Conservation (phyloP, 2,888 invertebrate genomes). For the Pimpla rufipes region DNA sequence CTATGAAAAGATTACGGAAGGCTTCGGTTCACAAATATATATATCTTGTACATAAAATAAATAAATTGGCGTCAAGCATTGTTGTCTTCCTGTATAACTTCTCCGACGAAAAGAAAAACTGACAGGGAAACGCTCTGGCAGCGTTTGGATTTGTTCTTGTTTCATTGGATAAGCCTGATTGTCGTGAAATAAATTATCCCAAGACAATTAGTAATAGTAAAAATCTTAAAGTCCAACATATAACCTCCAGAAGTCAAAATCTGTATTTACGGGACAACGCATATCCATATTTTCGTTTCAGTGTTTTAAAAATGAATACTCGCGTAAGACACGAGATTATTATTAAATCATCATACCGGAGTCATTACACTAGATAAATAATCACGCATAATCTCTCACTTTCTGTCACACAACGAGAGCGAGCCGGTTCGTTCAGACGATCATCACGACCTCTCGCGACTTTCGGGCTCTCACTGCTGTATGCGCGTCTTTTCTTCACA, state of each 20-base stretch:
- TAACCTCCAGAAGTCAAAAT: background rate
- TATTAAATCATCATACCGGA: background rate
- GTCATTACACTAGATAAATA: conserved; percentile 1
- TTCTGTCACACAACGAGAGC: background rate
- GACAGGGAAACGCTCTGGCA: background rate
- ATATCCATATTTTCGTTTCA: background rate
- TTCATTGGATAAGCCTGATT: background rate
- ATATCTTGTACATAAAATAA: background rate
- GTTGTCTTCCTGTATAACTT: background rate
- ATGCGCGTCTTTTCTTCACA: background rate
- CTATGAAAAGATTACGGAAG: background rate
- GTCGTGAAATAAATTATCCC: background rate
- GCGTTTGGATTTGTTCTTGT: background rate
- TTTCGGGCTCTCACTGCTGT: too few species aligned
- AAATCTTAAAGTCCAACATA: background rate
- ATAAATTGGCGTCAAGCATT: background rate
- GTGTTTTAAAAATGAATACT: background rate
- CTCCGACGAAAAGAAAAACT: background rate
- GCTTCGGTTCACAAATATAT: background rate
- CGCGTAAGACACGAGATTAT: conserved; percentile 1
- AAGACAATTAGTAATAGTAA: background rate
- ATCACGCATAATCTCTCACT: background rate
- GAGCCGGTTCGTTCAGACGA: too few species aligned
- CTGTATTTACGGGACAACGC: background rate
- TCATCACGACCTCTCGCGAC: too few species aligned